These are phyloP conservation scores for Melanocharis versteri DNA, from an alignment of 2,113 vertebrate species.

Conservation along the genomic window DNA sequence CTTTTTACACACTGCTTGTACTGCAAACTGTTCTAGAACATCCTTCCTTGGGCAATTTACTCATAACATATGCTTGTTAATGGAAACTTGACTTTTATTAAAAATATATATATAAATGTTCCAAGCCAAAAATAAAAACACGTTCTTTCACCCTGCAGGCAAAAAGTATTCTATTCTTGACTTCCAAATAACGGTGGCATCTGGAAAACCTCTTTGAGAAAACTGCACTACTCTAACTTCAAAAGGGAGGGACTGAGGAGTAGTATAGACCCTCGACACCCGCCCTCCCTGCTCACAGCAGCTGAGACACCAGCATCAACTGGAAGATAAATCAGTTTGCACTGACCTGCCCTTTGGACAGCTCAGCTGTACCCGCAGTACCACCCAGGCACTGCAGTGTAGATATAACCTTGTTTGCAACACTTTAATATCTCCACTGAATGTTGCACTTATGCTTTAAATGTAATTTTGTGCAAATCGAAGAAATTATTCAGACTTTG, in stretches of 20 bases:
- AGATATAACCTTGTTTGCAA: background rate
- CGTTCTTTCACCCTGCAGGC: background rate
- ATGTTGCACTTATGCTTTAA: background rate
- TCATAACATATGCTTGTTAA: background rate
- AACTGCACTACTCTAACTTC: background rate
- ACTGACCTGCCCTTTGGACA: background rate
- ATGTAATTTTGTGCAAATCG: background rate
- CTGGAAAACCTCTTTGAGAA: background rate
- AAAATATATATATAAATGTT: background rate
- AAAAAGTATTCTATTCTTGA: background rate
- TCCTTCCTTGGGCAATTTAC: background rate
- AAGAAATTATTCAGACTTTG: background rate
- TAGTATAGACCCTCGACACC: background rate
- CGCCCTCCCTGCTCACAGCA: background rate
- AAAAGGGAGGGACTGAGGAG: background rate
- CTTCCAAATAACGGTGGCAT: fast-evolving
- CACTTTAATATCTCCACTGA: background rate
- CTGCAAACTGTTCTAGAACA: background rate
- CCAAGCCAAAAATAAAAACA: background rate
- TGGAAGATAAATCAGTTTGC: background rate
- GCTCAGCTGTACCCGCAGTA: background rate
- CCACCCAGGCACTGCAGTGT: background rate
- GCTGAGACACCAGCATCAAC: background rate
- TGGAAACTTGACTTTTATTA: background rate
- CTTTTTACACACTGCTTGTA: background rate